Percentiles rank a stretch among this genome's conserved stretches.
phyloP scores from a whole-genome alignment of 2,113 vertebrate species.

The Lates calcarifer region DNA sequence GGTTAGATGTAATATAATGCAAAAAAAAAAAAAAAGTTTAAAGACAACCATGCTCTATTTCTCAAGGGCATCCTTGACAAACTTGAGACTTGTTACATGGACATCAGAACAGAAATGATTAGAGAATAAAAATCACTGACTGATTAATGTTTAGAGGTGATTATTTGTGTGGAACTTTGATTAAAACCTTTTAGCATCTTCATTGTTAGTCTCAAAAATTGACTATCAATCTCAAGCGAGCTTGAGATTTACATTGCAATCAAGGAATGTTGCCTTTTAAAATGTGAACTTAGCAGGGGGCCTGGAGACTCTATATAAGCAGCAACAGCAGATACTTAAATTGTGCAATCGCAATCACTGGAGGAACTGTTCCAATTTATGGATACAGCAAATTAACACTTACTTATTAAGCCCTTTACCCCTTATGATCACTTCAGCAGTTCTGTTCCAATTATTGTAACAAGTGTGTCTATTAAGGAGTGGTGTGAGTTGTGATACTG shows the following conservation, averaged over 20 bases:
- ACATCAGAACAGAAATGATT: constrained; percentile 40
- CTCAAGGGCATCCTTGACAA: constrained; percentile 53
- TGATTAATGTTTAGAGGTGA: constrained; percentile 50
- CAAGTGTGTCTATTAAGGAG: constrained; percentile 51
- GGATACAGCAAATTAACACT: constrained; percentile 69
- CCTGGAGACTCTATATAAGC: background rate
- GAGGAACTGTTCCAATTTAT: constrained; percentile 59
- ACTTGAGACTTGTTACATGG: constrained; percentile 36
- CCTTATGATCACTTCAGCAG: constrained; percentile 63
- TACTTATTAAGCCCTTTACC: constrained; percentile 67
- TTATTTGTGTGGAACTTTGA: constrained; percentile 65
- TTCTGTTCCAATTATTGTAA: constrained; percentile 66
- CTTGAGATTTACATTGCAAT: constrained; percentile 72
- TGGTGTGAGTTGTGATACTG: constrained; percentile 42
- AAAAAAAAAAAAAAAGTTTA: constrained; percentile 17
- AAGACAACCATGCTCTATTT: constrained; percentile 20
- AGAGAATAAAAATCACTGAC: constrained; percentile 55
- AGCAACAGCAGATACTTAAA: constrained; percentile 44
- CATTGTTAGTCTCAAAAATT: constrained; percentile 43
- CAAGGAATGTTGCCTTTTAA: constrained; percentile 61
- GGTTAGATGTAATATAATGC: constrained; percentile 47
- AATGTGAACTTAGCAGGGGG: constrained; percentile 54
- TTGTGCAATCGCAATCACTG: constrained; percentile 64
- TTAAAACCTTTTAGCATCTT: constrained; percentile 65
- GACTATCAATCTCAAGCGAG: constrained; percentile 41